phyloP scores from a whole-genome alignment of 2,888 invertebrate genomes.

The Punctoribates punctum region DNA sequence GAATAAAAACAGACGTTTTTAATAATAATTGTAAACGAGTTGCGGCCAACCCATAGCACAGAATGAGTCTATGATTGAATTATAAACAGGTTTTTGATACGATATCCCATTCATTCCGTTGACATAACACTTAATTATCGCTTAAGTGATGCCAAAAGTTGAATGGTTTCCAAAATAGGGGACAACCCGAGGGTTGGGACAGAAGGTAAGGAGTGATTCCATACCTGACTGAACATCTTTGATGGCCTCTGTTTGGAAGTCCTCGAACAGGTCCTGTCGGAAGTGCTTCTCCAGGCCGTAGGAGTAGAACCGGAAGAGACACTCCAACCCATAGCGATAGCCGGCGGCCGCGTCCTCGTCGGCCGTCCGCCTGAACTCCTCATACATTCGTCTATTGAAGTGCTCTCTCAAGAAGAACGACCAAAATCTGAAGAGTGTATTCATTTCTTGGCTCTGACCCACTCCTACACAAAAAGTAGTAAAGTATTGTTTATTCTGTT shows the following conservation, averaged over 20 bases:
- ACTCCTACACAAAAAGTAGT: slow-evolving; percentile 72
- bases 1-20: slow-evolving; percentile 16
- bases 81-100: slow-evolving; percentile 8
- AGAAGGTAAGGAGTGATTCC: not conserved
- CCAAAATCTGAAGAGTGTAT: slow-evolving; percentile 98
- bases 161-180: slow-evolving; percentile 46
- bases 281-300: slow-evolving; percentile 96
- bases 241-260: slow-evolving; percentile 90
- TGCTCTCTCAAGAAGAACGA: slow-evolving; percentile 98
- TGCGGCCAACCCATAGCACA: slow-evolving; percentile 42
- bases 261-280: slow-evolving; percentile 87
- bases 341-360: slow-evolving; percentile 86
- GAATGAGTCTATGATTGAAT: slow-evolving; percentile 39
- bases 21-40: slow-evolving; percentile 42
- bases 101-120: slow-evolving; percentile 31
- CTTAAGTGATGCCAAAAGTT: slow-evolving; percentile 21
- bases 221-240: slow-evolving; percentile 80
- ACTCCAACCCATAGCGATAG: slow-evolving; percentile 68
- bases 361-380: slow-evolving; percentile 87
- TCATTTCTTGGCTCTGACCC: slow-evolving; percentile 98
- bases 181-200: not conserved
- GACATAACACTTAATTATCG: not conserved
- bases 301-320: slow-evolving; percentile 89
- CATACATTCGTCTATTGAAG: slow-evolving; percentile 96
- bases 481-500: no score